These are phyloP conservation scores for Dusona sp. DNA, from an alignment of 2,888 invertebrate species.

Conservation along the genomic window DNA sequence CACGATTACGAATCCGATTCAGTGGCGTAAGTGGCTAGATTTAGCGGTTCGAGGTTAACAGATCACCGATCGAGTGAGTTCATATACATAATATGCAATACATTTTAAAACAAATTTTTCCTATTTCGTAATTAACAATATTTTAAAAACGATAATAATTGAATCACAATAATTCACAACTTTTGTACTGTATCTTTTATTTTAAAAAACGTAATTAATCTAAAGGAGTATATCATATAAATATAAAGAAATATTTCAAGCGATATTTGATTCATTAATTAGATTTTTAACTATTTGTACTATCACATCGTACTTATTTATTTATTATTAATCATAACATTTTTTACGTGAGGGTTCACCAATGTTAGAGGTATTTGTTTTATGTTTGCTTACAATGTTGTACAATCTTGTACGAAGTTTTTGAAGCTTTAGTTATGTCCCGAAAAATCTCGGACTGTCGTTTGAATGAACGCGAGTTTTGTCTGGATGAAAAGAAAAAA, in stretches of 20 bases:
- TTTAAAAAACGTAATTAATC: neutral
- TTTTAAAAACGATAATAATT: neutral
- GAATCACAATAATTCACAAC: too few relatives aligned
- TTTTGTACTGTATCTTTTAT: neutral
- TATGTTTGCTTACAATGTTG: neutral
- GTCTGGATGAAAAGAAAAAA: neutral
- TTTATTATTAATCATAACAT: neutral
- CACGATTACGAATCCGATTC: conserved; percentile 34
- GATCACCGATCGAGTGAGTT: conserved; percentile 57
- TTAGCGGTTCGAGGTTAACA: conserved; percentile 21
- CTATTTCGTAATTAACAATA: neutral
- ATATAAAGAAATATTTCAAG: neutral
- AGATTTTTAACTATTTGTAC: neutral
- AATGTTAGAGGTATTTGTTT: too few relatives aligned
- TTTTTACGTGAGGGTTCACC: neutral
- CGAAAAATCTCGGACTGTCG: conserved; percentile 3
- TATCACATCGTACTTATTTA: neutral
- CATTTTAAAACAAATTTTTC: neutral
- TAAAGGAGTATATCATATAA: neutral
- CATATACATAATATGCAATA: conserved; percentile 34
- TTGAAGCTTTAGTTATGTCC: neutral
- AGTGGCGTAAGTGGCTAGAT: neutral
- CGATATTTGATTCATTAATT: neutral
- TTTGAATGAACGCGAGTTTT: neutral
- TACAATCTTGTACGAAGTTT: neutral